Percentiles rank a stretch among this genome's conserved stretches.
Conservation (phyloP, 2,888 invertebrate genomes). For the Sphinx pinastri region DNA sequence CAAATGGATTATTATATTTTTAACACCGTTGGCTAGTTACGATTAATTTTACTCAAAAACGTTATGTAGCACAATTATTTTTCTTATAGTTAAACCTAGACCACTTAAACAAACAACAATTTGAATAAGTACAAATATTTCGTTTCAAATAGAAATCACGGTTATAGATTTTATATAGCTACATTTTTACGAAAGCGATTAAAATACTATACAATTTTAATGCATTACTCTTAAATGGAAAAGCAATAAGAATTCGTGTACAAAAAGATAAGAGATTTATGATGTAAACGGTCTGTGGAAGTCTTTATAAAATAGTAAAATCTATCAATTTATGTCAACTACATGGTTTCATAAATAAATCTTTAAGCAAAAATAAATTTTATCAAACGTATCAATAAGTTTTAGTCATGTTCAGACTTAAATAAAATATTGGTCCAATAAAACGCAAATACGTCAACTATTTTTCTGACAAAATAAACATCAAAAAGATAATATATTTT, state of each 20-base stretch:
- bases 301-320: slow-evolving; percentile 7
- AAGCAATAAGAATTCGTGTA: neutral
- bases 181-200: slow-evolving; percentile 31
- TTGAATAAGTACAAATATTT: slow-evolving; percentile 60
- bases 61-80: slow-evolving; percentile 56
- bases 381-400: neutral
- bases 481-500: slow-evolving; percentile 8
- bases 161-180: slow-evolving; percentile 50
- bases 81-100: slow-evolving; percentile 50
- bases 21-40: slow-evolving; percentile 59
- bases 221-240: slow-evolving; percentile 15
- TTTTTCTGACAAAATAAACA: slow-evolving; percentile 2
- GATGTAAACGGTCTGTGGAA: slow-evolving; percentile 1
- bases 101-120: slow-evolving; percentile 63
- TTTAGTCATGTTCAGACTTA: neutral
- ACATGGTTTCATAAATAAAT: slow-evolving; percentile 9
- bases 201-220: slow-evolving; percentile 26
- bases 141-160: slow-evolving; percentile 65
- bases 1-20: slow-evolving; percentile 50
- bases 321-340: slow-evolving; percentile 2
- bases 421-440: slow-evolving; percentile 23
- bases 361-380: slow-evolving; percentile 8
- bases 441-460: slow-evolving; percentile 7
- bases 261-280: neutral
- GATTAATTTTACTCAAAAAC: slow-evolving; percentile 49